Conservation (phyloP, 1,140 invertebrate species). For the Ostrea denselamellosa region DNA sequence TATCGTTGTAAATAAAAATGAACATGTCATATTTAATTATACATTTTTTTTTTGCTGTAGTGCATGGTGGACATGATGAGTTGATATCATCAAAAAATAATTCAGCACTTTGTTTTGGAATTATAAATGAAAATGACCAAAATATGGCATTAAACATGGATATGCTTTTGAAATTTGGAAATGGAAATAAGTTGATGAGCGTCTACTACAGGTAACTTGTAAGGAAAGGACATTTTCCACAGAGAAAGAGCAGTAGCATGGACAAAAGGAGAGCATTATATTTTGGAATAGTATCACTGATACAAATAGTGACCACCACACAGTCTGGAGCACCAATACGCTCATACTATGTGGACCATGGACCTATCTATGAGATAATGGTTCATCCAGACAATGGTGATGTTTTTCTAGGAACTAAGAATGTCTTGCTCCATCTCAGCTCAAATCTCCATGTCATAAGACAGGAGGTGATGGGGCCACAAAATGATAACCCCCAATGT, state of each 20-base stretch:
- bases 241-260: background rate
- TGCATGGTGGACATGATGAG: background rate
- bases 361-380: background rate
- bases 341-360: background rate
- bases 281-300: background rate
- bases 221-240: background rate
- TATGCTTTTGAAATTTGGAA: background rate
- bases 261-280: background rate
- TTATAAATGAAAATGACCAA: background rate
- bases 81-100: background rate
- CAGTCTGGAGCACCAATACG: background rate
- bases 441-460: background rate
- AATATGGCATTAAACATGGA: no score
- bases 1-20: background rate
- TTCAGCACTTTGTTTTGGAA: background rate
- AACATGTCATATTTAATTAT: background rate
- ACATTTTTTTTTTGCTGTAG: background rate
- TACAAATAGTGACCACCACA: background rate
- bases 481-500: constrained; percentile 1
- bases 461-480: background rate
- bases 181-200: no score
- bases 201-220: background rate
- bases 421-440: background rate
- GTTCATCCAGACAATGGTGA: background rate
- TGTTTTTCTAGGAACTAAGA: background rate